phyloP scores from a whole-genome alignment of 2,113 vertebrate genomes.

The Cyanoliseus patagonus region DNA sequence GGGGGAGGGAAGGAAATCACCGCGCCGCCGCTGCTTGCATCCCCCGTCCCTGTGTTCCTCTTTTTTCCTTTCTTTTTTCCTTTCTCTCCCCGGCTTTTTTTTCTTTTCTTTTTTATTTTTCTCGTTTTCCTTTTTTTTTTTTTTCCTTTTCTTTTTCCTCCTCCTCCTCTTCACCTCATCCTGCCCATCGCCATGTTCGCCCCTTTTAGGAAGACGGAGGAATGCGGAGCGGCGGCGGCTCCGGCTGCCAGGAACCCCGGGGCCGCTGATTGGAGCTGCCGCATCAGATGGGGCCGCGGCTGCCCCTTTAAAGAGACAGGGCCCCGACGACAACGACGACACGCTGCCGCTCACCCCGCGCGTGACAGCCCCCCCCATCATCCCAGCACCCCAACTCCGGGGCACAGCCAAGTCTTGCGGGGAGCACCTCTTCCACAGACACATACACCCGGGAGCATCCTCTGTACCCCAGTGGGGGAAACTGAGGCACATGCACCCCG shows the following conservation, averaged over 20 bases:
- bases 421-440: background rate
- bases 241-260: slow-evolving; percentile 8
- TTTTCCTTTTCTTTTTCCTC: background rate
- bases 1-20: background rate
- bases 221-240: slow-evolving; percentile 1
- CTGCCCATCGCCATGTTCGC: slow-evolving; percentile 49
- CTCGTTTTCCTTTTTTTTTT: background rate
- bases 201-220: slow-evolving; percentile 34
- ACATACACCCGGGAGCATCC: background rate
- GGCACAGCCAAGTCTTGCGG: background rate
- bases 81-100: no score
- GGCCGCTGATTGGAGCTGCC: slow-evolving; percentile 86
- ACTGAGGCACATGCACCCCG: background rate
- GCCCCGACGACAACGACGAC: background rate
- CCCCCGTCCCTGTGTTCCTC: background rate
- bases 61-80: no score
- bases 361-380: background rate
- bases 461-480: rapidly evolving
- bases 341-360: background rate
- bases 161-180: slow-evolving; percentile 5
- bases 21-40: background rate
- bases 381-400: background rate
- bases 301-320: slow-evolving; percentile 89
- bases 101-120: no score
- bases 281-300: slow-evolving; percentile 89